These are phyloP conservation scores for Proterorhinus semilunaris DNA, from an alignment of 2,113 vertebrate genomes.

Conservation along the genomic window DNA sequence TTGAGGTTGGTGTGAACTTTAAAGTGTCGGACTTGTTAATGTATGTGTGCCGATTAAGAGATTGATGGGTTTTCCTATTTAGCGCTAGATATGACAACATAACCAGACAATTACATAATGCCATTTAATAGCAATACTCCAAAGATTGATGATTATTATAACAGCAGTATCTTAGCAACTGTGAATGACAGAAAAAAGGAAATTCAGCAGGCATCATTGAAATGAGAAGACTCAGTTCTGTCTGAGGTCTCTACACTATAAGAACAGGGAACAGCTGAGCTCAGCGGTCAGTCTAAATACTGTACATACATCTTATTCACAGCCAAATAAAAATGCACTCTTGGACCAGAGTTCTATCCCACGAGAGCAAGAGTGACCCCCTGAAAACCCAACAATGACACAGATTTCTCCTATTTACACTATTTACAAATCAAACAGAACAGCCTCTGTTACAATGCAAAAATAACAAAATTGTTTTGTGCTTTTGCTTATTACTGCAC, in stretches of 20 bases:
- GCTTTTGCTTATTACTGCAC: constrained; percentile 69
- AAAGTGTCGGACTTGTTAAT: constrained; percentile 10
- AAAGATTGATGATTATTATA: constrained; percentile 67
- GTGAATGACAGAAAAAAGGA: constrained; percentile 34
- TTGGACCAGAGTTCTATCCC: constrained; percentile 43
- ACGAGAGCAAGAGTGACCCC: constrained; percentile 26
- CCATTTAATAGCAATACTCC: constrained; percentile 76
- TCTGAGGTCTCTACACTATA: constrained; percentile 65
- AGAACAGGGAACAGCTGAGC: constrained; percentile 59
- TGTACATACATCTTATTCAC: constrained; percentile 73
- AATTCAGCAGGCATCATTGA: constrained; percentile 67
- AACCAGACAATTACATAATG: constrained; percentile 66
- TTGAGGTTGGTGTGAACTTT: neutral
- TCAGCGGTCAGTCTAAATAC: constrained; percentile 65
- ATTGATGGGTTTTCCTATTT: constrained; percentile 29
- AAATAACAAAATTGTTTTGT: constrained; percentile 49
- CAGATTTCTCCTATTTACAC: constrained; percentile 70
- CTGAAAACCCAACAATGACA: constrained; percentile 40
- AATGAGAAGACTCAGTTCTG: constrained; percentile 62
- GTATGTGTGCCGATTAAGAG: neutral
- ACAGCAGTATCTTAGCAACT: constrained; percentile 69
- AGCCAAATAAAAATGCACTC: constrained; percentile 49
- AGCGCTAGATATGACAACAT: constrained; percentile 44
- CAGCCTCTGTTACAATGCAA: constrained; percentile 53
- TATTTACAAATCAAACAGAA: constrained; percentile 67